phyloP scores from a whole-genome alignment of 2,888 invertebrate species.

The Rosalia funebris region DNA sequence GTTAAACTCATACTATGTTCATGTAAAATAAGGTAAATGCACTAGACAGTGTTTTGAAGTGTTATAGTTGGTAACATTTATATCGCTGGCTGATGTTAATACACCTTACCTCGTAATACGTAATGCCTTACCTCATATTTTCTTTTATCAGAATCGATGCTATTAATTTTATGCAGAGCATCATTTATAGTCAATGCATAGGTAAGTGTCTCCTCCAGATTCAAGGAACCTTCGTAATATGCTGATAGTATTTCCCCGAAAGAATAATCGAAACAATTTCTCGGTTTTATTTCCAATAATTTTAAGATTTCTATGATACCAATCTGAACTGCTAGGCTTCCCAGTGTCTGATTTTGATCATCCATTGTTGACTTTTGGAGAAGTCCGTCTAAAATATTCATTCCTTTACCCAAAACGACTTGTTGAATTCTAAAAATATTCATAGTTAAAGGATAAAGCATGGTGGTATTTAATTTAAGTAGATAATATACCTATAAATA shows the following conservation, averaged over 20 bases:
- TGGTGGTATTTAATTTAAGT: too few species aligned
- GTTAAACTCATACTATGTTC: too few species aligned
- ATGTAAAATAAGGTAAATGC: too few species aligned
- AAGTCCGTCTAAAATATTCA: constrained; percentile 33
- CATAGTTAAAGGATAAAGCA: too few species aligned
- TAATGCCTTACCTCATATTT: too few species aligned
- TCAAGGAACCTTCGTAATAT: constrained; percentile 89
- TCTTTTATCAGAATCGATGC: too few species aligned
- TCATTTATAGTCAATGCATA: constrained; percentile 67
- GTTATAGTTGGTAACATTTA: too few species aligned
- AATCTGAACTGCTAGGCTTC: constrained; percentile 69
- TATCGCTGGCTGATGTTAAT: too few species aligned
- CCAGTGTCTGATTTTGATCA: constrained; percentile 29
- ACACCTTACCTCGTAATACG: too few species aligned
- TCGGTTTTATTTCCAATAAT: constrained; percentile 60
- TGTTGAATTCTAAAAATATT: constrained; percentile 44
- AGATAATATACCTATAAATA: too few species aligned
- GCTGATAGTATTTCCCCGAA: constrained; percentile 91
- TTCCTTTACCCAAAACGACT: too few species aligned
- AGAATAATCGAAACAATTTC: constrained; percentile 72
- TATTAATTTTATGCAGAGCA: constrained; percentile 16
- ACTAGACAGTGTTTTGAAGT: too few species aligned
- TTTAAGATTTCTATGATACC: constrained; percentile 64
- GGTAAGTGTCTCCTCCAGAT: constrained; percentile 82
- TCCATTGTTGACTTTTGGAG: constrained; percentile 7